phyloP scores from a whole-genome alignment of 2,797 vertebrate genomes.

The Trachops cirrhosus region DNA sequence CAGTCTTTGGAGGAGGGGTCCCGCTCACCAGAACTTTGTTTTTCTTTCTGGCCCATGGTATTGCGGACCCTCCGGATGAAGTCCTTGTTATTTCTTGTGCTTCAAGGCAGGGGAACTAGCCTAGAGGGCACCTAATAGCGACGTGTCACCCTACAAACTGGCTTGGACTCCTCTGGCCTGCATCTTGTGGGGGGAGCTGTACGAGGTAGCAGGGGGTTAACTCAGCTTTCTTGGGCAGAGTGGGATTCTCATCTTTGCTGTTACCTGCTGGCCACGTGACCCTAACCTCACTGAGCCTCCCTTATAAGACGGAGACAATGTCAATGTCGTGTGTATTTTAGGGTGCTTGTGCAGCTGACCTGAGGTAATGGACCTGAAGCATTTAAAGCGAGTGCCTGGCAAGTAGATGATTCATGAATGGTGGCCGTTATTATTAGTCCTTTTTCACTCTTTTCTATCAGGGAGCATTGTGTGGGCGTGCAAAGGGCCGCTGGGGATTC shows the following conservation, averaged over 20 bases:
- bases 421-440: background rate
- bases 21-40: background rate
- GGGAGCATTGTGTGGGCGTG: background rate
- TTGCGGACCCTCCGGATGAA: background rate
- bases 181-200: background rate
- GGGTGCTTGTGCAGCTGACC: background rate
- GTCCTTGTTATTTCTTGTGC: background rate
- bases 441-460: background rate
- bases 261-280: background rate
- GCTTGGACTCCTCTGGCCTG: background rate
- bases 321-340: no score
- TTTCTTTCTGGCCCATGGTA: background rate
- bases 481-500: background rate
- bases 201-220: background rate
- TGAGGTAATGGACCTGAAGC: background rate
- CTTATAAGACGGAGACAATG: background rate
- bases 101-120: background rate
- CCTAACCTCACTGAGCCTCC: background rate
- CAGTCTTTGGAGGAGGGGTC: background rate
- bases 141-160: background rate
- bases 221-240: background rate
- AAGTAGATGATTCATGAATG: background rate
- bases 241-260: background rate
- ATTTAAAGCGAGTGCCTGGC: background rate
- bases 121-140: background rate